Base-by-base conservation (phyloP, 2,888 invertebrate species). In the Pharmacophagus antenor region DNA sequence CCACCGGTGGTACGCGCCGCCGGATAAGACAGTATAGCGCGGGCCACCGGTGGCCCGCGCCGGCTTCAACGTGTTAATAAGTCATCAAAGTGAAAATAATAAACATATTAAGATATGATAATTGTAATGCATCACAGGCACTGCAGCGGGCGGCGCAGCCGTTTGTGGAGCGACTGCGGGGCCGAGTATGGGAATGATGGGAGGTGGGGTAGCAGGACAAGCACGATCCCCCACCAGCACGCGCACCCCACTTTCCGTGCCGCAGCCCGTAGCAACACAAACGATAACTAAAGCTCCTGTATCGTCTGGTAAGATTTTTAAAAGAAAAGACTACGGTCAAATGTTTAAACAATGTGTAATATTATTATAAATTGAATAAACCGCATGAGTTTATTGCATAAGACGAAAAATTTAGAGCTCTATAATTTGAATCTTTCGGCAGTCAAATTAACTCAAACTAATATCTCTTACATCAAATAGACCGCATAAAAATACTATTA, bases 121-220 rank as follows among this genome's bases (percentile, higher is more conserved):
- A 37, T n/a, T 37, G n/a, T 50, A 21, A 18, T 23, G 55, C 15
- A 10, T 55, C 44, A 60, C 60, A 60, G 60, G 60, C n/a, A 23
- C 60, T 44, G 46, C 49, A 44, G 37, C 54, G 17, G 23, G 49
- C 20, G 54, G 18, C 1, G 27, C 27, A 18, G 10, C 42, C 10
- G 1, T 17, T 25, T 50, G 51, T 51, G 41, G 44, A 27, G 31
- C 21, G 37, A 31, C 51, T n/a, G 51, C 51, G 12, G 55, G 47
- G 0, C 4, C 42, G 2, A 27, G 52, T n/a, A 44, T 31, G 1
- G 56, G 50, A 2, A 7, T 56, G 18, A n/a, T 3, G 50, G 31
- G 31, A n/a, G 15, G 20, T 37, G 52, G 52, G 8, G 22, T 1
- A 21, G 52, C 50, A 51, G 56, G 27, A 6, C 12, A 18, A 21